Evolutionary conservation across 2,888 invertebrate species (phyloP).

Genomic region (Xestia sexstrigata): DNA sequence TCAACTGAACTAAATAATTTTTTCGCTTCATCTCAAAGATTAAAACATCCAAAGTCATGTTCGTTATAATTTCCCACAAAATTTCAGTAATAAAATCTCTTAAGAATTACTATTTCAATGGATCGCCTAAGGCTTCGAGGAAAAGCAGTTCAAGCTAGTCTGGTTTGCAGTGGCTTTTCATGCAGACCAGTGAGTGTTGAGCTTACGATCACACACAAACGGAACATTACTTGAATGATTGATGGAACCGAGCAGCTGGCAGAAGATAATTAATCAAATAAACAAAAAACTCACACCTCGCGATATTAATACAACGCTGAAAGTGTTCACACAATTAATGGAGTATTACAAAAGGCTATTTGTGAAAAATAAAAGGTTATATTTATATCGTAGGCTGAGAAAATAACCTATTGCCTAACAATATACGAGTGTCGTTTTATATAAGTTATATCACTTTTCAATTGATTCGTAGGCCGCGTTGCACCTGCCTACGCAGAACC

Average conservation of each 20-base stretch:
- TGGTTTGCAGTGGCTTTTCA: neutral
- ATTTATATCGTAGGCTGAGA: neutral
- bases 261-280: slow-evolving; percentile 52
- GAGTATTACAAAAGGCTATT: neutral
- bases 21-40: neutral
- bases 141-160: slow-evolving; percentile 35
- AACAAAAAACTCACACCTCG: slow-evolving; percentile 35
- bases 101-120: slow-evolving; percentile 25
- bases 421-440: neutral
- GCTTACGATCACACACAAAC: slow-evolving; percentile 29
- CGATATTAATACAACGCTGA: slow-evolving; percentile 12
- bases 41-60: slow-evolving; percentile 15
- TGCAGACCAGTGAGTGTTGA: neutral
- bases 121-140: slow-evolving; percentile 7
- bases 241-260: slow-evolving; percentile 35
- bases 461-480: slow-evolving; percentile 3
- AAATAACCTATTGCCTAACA: neutral
- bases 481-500: slow-evolving; percentile 21
- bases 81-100: slow-evolving; percentile 16
- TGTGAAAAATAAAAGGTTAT: neutral
- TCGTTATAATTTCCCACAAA: neutral
- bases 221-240: slow-evolving; percentile 42
- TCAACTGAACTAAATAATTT: neutral
- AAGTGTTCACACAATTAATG: slow-evolving; percentile 5
- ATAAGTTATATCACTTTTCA: neutral